A percentile compares a stretch with the other conserved stretches of the same genome.
These are phyloP conservation scores for Leptestheria dahalacensis DNA, from an alignment of 1,140 invertebrate species.

Conservation along the genomic window DNA sequence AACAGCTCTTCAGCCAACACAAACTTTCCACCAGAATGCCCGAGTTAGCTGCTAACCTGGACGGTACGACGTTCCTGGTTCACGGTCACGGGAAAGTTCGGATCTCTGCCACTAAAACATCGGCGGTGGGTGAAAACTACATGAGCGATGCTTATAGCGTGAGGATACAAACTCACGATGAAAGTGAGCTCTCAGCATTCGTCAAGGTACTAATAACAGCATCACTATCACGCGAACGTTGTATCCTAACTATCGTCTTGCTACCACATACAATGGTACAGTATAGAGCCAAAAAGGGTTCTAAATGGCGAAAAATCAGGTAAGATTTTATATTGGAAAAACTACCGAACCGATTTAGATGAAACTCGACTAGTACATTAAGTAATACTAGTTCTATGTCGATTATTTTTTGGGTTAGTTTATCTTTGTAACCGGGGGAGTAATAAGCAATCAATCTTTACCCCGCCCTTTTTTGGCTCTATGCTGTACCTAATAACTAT, in stretches of 20 bases:
- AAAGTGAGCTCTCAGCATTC: background rate
- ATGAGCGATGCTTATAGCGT: conserved; percentile 16
- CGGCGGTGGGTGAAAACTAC: conserved; percentile 9
- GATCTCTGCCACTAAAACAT: background rate
- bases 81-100: background rate
- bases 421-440: no score
- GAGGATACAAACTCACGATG: background rate
- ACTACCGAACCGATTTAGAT: no score
- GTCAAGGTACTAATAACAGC: background rate
- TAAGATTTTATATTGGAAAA: no score
- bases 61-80: background rate
- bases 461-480: no score
- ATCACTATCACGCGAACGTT: no score
- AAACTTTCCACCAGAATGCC: background rate
- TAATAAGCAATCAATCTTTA: no score
- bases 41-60: background rate
- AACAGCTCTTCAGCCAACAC: background rate
- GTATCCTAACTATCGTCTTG: no score
- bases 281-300: background rate
- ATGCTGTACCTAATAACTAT: no score
- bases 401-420: no score
- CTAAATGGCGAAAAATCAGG: no score
- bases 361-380: no score
- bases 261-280: background rate
- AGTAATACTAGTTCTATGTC: no score